Evolutionary conservation across 2,797 vertebrate genomes (phyloP), one percentile per base, ranked within the genome.

Genomic region (Halcyon badia): DNA sequence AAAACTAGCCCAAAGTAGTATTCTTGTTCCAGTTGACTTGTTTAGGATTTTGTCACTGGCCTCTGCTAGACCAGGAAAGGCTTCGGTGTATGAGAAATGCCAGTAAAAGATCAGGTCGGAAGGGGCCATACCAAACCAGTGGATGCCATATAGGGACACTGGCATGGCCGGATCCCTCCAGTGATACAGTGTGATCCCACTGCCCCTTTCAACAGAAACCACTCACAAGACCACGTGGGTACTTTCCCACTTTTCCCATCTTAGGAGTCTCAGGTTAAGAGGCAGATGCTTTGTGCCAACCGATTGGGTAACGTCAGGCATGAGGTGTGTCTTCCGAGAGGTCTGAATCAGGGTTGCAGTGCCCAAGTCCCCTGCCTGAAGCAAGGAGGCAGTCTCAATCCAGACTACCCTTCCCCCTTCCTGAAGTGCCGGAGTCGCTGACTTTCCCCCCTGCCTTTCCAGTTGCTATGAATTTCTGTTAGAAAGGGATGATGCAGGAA

Each of bases 271-370:
- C 33, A 48, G 80, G 41, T 52, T 69, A 90, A 70, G 58, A 95
- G 58, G 31, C 65, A 89, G 78, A 62, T 73, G 78, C 60, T 70
- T 72, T 1, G 1, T 66, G 64, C 62, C 84, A 89, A 21, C n/a
- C 1, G 6, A 19, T 15, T 73, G 91, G 48, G 93, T 94, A 95
- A 96, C 28, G 77, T 21, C 4, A 82, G 58, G 66, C 54, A 51
- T 26, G 42, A 94, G 93, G 89, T 33, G 68, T 91, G 91, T 85
- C 89, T 72, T 76, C 49, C 39, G 72, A 76, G 83, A 92, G 24
- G 60, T 79, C 94, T 94, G 82, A 96, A 91, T 91, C 87, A 95
- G 64, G 68, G 85, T 1, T 82, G 71, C 78, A 85, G 16, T 58
- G 35, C 37, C 37, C 21, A 44, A 58, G n/a, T 46, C 61, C 52